Evolutionary conservation across 2,888 invertebrate genomes (phyloP).

Genomic region (Calliopum simillimum): DNA sequence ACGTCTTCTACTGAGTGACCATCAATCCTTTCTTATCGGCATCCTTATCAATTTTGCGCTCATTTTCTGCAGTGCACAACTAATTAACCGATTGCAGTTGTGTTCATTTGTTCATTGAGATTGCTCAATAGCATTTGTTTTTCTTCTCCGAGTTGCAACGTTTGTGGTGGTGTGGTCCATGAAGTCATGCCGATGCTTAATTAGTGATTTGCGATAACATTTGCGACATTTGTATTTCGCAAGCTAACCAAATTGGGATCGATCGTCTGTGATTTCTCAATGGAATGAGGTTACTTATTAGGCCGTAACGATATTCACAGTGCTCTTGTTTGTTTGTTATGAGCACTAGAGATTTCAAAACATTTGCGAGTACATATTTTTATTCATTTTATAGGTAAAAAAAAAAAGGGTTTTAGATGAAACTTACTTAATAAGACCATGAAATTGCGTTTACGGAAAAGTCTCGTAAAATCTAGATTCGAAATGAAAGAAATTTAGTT

Average conservation of each 20-base stretch:
- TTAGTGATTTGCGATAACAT: slow-evolving; percentile 25
- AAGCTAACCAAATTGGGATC: neutral
- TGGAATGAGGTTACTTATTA: no score
- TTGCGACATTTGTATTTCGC: slow-evolving; percentile 17
- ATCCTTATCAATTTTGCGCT: slow-evolving; percentile 5
- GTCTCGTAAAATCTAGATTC: no score
- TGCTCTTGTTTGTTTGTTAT: no score
- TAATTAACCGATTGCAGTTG: neutral
- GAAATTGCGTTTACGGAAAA: no score
- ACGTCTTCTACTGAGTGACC: neutral
- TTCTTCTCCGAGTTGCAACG: neutral
- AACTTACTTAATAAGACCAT: no score
- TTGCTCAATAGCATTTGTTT: neutral
- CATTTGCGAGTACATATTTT: no score
- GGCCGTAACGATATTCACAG: no score
- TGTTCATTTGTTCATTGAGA: neutral
- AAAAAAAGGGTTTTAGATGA: no score
- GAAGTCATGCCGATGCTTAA: neutral
- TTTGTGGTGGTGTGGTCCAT: slow-evolving; percentile 31
- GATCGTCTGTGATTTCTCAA: no score
- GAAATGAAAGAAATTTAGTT: no score
- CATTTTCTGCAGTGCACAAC: neutral
- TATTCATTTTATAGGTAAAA: no score
- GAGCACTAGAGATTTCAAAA: no score
- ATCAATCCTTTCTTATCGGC: slow-evolving; percentile 34